Base-by-base conservation (phyloP, 1,140 invertebrate species). In the Cotesia typhae region DNA sequence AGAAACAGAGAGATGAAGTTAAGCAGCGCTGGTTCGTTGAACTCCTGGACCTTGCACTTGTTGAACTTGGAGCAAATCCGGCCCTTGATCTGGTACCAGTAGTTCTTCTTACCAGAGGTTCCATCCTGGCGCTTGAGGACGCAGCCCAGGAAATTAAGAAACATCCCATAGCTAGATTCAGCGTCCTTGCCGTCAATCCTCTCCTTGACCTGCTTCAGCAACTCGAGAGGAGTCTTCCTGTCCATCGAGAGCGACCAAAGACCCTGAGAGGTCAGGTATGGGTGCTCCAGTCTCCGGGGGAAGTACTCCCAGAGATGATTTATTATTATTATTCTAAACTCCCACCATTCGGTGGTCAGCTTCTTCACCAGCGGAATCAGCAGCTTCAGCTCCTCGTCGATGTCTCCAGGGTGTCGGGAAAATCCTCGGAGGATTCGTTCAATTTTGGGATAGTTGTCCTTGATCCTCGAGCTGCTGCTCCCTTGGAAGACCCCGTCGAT, bases 1-100 rank as follows among this genome's bases (percentile, higher is more conserved):
- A 88, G 69, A 73, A 88, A 88, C 57, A 89, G 77, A 5, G 84
- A 84, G 28, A 88, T 75, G 41, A 88, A 87, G 78, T 89, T 87
- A 55, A 83, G 85, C 4, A 88, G 67, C 1, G 87, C 87, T 72
- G 79, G 78, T 75, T 86, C 81, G 3, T 82, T 79, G 28, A 87
- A 83, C 70, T 84, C 82, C 55, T 82, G 71, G 5, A 89, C 76
- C 82, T 88, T 88, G 10, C 76, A 79, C 17, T 83, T 83, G 0
- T 87, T 84, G 61, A 88, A 84, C 78, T 88, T 88, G 0, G 85
- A 85, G 73, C 84, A 88, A 60, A 89, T 81, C 69, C 87, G 78
- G 4, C 87, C 85, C 77, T 85, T 85, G 7, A 89, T 81, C 75
- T 88, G 87, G 74, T 87, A 87, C 87, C 86, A 88, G 77, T 82